Conservation (phyloP, 2,888 invertebrate species). For the Steinernema hermaphroditum region DNA sequence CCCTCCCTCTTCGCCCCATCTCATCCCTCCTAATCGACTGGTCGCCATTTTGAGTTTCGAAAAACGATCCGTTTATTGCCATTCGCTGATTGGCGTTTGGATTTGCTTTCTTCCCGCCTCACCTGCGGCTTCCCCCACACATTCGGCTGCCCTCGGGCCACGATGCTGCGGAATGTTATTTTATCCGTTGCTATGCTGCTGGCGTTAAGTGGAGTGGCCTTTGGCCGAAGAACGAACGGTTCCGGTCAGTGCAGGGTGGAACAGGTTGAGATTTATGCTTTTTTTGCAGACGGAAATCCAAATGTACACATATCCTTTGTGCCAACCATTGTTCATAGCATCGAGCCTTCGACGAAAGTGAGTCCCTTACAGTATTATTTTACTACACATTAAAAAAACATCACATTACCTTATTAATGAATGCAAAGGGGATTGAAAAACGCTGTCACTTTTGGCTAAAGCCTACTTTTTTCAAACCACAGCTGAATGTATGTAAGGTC, state of each 20-base stretch:
- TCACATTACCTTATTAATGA: no score
- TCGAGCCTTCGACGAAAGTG: background rate
- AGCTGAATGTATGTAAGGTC: no score
- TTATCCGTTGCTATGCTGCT: background rate
- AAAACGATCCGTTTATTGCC: constrained; percentile 29
- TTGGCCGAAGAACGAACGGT: background rate
- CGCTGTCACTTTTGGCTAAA: no score
- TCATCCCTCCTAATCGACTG: constrained; percentile 11
- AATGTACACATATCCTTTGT: constrained; percentile 9
- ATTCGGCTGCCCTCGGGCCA: background rate
- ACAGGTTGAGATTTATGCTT: background rate
- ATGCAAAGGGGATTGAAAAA: no score
- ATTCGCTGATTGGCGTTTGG: constrained; percentile 16
- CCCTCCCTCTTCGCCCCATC: background rate
- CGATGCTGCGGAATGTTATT: background rate
- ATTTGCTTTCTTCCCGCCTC: background rate
- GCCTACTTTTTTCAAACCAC: no score
- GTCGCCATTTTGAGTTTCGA: constrained; percentile 24
- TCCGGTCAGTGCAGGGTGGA: background rate
- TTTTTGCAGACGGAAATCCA: background rate
- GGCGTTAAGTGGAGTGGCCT: background rate
- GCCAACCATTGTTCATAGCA: background rate
- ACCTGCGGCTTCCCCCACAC: background rate
- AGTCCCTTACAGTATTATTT: background rate
- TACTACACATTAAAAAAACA: no score